Evolutionary conservation across 2,888 invertebrate genomes (phyloP), one percentile per base, ranked within the genome.

Genomic region (Augochlorella aurata): DNA sequence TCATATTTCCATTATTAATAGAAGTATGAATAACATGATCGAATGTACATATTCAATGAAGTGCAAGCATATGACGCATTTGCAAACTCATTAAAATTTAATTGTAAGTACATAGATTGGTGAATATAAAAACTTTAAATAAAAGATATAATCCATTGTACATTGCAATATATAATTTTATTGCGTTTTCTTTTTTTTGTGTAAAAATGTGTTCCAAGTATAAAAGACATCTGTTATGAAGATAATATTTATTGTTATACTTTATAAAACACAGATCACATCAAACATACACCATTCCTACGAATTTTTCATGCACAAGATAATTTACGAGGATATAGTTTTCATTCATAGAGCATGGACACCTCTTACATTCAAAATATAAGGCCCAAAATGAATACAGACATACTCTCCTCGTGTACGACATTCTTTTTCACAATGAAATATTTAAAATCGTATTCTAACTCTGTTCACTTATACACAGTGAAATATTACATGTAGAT

Each of bases 241-340:
- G 83, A 81, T 85, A 85, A 76, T 78, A 70, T 83, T 83, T 85
- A 84, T 85, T 85, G 45, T 81, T 85, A 83, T 72, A 58, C 45
- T 69, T 81, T 81, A 78, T 83, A 83, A 85, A 87, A 87, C 83
- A 87, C 77, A 87, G 66, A 77, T 83, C 85, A 87, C 85, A 87
- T 83, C 69, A 74, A 85, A 77, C 86, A 85, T 83, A 79, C 78
- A 67, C 81, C 73, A 81, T 85, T 81, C 66, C 75, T 85, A 81
- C 71, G 74, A 78, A 79, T 72, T 65, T 65, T 79, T 83, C 77
- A 81, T 83, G 72, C 78, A 74, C 61, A 79, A 72, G 69, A 77
- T 70, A 77, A 73, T 77, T 83, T 77, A 47, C 74, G 74, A 71
- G 65, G 67, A 68, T 83, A 81, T 75, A 77, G 24, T 49, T 74